Base-by-base conservation (phyloP, 2,888 invertebrate genomes). In the Dryomyza anilis region DNA sequence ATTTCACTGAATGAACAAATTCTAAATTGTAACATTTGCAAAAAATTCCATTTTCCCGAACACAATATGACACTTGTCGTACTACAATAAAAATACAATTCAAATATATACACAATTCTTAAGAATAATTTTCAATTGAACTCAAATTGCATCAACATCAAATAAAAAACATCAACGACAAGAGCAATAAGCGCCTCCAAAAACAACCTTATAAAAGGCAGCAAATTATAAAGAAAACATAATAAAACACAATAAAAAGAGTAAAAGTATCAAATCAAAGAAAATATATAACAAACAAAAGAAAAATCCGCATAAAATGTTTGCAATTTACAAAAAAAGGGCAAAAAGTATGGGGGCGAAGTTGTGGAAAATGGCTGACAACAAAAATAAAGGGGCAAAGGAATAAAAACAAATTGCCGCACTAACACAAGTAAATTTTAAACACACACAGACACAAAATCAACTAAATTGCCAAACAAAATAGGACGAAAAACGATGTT, bases 191-290 rank as follows among this genome's bases (percentile, higher is more conserved):
- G 4, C 39, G n/a, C 12, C n/a, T 12, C 3, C 3, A 39, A 39
- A 12, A 39, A 7, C 39, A 39, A 39, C 39, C 12, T 14, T 39
- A n/a, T 3, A 39, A 39, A 25, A 16, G 21, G 36, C 14, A 55
- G 55, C 19, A 55, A 55, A 55, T 55, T 33, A 55, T 55, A 55
- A 36, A 55, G 55, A 36, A 55, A 55, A 55, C 27, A 12, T 23
- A 33, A 55, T 55, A 55, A 55, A 53, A 53, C 14, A 53, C 53
- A 30, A 53, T 30, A n/a, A 33, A 55, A 33, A 50, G 25, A 10
- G 50, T 25, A 25, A 50, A 6, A 23, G 12, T 3, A 21, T 3
- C 21, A 55, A 23, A 36, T 36, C 36, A 19, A 36, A 55, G 21
- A 21, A 23, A 55, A 19, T 12, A 53, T 21, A 0, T 29, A 53